Percentiles rank a stretch among this genome's conserved stretches.
These are phyloP conservation scores for Platycheirus albimanus DNA, from an alignment of 2,888 invertebrate species.

Conservation along the genomic window DNA sequence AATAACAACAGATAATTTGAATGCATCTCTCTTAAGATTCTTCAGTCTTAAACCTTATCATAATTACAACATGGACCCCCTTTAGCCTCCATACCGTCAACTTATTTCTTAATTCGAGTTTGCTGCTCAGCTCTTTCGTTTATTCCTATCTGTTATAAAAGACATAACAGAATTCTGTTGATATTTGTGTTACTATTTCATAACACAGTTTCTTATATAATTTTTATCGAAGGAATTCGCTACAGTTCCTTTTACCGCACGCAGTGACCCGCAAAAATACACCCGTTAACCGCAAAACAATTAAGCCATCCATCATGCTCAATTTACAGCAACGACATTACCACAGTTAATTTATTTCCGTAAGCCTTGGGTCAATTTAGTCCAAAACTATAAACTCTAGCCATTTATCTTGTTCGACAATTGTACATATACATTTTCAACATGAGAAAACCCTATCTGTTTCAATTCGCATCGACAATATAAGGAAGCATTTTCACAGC, in stretches of 20 bases:
- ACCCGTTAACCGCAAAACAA: conserved; percentile 20
- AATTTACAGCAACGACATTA: conserved; percentile 6
- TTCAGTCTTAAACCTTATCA: too few relatives aligned
- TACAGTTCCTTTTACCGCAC: conserved; percentile 16
- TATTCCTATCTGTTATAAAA: neutral
- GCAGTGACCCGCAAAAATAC: conserved; percentile 23
- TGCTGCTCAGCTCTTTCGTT: neutral
- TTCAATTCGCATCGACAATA: conserved; percentile 31
- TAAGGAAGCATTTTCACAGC: conserved; percentile 58
- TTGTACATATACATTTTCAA: neutral
- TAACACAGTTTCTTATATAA: neutral
- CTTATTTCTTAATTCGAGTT: too few relatives aligned
- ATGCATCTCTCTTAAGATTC: too few relatives aligned
- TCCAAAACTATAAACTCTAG: conserved; percentile 39
- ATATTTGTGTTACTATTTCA: too few relatives aligned
- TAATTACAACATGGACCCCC: too few relatives aligned
- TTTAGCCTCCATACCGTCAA: too few relatives aligned
- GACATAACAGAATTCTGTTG: too few relatives aligned
- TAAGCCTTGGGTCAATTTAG: conserved; percentile 50
- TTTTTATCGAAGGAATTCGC: neutral
- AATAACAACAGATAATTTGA: too few relatives aligned
- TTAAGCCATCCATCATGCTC: conserved; percentile 53
- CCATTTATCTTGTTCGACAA: conserved; percentile 52
- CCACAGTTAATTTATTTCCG: conserved; percentile 49
- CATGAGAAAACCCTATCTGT: conserved; percentile 20